phyloP scores from a whole-genome alignment of 2,113 vertebrate species.

The Lanius collurio region DNA sequence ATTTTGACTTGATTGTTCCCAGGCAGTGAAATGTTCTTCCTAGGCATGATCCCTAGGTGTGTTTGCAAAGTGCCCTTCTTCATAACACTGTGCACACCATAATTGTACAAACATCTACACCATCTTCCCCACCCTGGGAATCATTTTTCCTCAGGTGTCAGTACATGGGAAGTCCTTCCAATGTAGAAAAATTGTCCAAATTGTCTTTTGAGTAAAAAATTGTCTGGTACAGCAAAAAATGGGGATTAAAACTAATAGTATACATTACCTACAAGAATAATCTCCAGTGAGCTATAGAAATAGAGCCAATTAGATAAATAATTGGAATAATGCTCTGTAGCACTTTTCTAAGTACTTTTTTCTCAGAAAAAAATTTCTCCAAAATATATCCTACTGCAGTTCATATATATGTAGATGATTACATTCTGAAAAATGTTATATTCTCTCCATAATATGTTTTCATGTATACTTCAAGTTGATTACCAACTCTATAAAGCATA shows the following conservation, averaged over 20 bases:
- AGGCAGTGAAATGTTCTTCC: background rate
- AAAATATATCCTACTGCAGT: background rate
- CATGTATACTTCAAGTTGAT: background rate
- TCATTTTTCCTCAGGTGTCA: background rate
- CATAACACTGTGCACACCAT: background rate
- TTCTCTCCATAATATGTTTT: background rate
- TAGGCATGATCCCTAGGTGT: accelerated
- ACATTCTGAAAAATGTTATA: background rate
- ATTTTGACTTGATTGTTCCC: background rate
- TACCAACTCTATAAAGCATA: background rate
- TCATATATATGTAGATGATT: background rate
- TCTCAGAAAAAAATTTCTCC: background rate
- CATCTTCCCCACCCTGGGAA: background rate
- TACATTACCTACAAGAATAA: background rate
- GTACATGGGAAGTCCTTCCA: background rate
- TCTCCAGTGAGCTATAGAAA: background rate
- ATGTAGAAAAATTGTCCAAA: background rate
- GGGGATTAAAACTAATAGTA: background rate
- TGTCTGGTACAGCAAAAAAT: background rate
- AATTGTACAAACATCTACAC: background rate
- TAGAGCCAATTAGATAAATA: background rate
- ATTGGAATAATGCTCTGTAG: background rate
- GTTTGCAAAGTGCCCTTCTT: background rate
- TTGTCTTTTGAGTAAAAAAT: background rate
- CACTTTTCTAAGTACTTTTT: background rate